phyloP scores from a whole-genome alignment of 2,888 invertebrate genomes.

The Coremacera marginata region DNA sequence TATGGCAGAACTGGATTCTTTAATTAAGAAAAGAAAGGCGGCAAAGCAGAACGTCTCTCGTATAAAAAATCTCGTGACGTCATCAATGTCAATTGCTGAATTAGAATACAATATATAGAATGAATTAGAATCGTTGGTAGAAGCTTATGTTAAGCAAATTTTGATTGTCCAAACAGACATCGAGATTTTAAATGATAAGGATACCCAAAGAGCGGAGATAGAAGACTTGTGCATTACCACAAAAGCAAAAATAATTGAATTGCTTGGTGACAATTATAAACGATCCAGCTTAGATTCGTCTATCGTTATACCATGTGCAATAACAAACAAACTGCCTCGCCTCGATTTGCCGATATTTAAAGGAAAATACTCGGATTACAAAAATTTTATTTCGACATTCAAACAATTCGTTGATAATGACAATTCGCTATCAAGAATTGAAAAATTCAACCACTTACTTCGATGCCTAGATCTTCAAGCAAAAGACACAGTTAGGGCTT shows the following conservation, averaged over 20 bases:
- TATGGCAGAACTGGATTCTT: too few species aligned
- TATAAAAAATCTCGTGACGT: too few species aligned
- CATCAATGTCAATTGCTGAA: background rate
- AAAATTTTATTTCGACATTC: conserved; percentile 2
- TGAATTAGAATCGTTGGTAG: conserved; percentile 18
- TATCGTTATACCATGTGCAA: background rate
- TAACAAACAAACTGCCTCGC: background rate
- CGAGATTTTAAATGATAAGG: background rate
- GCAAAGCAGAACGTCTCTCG: too few species aligned
- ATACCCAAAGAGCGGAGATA: background rate
- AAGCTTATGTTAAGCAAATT: conserved; percentile 35
- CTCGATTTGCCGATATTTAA: background rate
- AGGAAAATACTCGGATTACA: background rate
- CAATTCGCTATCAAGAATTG: background rate
- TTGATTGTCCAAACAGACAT: conserved; percentile 12
- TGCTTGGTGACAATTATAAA: conserved; percentile 1
- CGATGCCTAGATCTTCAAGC: conserved; percentile 1
- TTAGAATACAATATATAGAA: conserved; percentile 28
- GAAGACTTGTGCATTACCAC: background rate
- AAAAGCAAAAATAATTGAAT: background rate
- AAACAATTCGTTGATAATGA: background rate
- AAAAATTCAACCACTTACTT: conserved; percentile 16
- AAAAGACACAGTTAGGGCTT: background rate
- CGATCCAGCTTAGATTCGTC: background rate
- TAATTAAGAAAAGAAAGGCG: too few species aligned